Percentiles rank a stretch among this genome's conserved stretches.
Conservation (phyloP, 2,888 invertebrate species). For the Saturnia japonica region DNA sequence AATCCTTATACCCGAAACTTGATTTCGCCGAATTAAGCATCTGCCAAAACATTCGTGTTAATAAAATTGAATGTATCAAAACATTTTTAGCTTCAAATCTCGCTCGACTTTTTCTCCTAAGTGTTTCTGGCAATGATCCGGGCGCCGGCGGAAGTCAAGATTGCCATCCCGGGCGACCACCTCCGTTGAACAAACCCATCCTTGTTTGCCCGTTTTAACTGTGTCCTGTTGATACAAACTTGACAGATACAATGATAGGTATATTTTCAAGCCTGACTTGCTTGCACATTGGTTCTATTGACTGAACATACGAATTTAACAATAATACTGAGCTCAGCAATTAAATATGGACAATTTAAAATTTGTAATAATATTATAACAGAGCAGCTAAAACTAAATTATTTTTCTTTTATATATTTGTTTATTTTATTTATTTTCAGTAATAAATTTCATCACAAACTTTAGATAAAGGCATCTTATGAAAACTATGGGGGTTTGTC, state of each 20-base stretch:
- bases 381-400: too few relatives aligned
- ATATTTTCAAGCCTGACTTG: background rate
- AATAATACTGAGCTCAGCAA: background rate
- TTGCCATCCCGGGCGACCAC: constrained; percentile 64
- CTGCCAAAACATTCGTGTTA: constrained; percentile 11
- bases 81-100: constrained; percentile 33
- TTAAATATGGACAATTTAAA: background rate
- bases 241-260: constrained; percentile 12
- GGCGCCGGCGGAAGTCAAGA: constrained; percentile 75
- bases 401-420: too few relatives aligned
- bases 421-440: too few relatives aligned
- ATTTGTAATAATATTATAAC: background rate
- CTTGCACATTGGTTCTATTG: background rate
- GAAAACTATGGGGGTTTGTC: too few relatives aligned
- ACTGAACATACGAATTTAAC: background rate
- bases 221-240: constrained; percentile 25
- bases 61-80: constrained; percentile 8
- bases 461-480: too few relatives aligned
- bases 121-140: constrained; percentile 67
- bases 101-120: constrained; percentile 46
- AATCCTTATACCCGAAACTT: constrained; percentile 26
- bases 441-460: too few relatives aligned
- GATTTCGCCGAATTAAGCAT: constrained; percentile 9
- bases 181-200: constrained; percentile 54
- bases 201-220: constrained; percentile 45